Evolutionary conservation across 2,113 vertebrate genomes (phyloP).

Genomic region (Atractosteus spatula): DNA sequence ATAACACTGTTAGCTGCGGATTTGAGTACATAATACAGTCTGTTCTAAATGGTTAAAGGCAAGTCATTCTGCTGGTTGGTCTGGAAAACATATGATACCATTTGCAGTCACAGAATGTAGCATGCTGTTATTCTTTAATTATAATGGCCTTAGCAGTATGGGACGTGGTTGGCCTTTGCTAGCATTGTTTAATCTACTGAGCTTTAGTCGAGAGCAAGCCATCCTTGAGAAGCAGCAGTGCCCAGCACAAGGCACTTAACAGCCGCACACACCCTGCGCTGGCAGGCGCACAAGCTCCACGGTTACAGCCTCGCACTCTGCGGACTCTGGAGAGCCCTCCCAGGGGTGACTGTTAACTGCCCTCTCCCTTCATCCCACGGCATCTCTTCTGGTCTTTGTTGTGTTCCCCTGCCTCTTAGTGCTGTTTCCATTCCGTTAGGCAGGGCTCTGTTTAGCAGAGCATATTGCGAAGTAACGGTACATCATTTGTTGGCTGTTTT

Average conservation of each 20-base stretch:
- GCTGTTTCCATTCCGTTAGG: slow-evolving; percentile 30
- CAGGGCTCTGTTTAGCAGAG: slow-evolving; percentile 71
- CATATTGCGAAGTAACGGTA: slow-evolving; percentile 84
- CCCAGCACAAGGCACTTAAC: slow-evolving; percentile 57
- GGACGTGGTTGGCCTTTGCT: slow-evolving; percentile 61
- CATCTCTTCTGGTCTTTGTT: slow-evolving; percentile 33
- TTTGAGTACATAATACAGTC: slow-evolving; percentile 62
- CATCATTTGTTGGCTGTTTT: slow-evolving; percentile 79
- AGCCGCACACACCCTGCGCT: slow-evolving; percentile 26
- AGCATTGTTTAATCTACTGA: slow-evolving; percentile 70
- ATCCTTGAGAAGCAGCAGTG: slow-evolving; percentile 64
- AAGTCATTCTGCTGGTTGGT: slow-evolving; percentile 77
- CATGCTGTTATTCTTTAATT: slow-evolving; percentile 95
- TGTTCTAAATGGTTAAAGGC: slow-evolving; percentile 69
- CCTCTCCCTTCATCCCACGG: slow-evolving; percentile 49
- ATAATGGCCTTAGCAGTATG: slow-evolving; percentile 78
- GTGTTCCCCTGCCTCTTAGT: slow-evolving; percentile 3
- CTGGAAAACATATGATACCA: slow-evolving; percentile 92
- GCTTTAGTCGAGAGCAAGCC: slow-evolving; percentile 50
- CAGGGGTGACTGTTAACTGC: slow-evolving; percentile 41
- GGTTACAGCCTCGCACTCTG: slow-evolving; percentile 40
- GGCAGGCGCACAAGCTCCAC: slow-evolving; percentile 35
- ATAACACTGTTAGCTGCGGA: slow-evolving; percentile 59
- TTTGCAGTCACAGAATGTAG: slow-evolving; percentile 84
- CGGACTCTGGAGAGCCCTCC: slow-evolving; percentile 37